phyloP scores from a whole-genome alignment of 2,797 vertebrate genomes.

The Syncerus caffer region DNA sequence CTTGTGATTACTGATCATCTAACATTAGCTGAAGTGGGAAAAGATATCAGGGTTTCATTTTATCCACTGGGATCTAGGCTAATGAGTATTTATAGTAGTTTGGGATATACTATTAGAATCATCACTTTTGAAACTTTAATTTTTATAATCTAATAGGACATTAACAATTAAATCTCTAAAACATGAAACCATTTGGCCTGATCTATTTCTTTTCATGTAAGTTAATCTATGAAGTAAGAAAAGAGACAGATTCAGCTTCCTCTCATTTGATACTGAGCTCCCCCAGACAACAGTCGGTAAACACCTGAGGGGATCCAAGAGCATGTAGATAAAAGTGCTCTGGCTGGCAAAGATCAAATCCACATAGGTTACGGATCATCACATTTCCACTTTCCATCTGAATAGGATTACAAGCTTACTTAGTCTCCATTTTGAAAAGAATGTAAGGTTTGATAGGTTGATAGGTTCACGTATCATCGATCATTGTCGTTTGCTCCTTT shows the following conservation, averaged over 20 bases:
- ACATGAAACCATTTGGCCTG: neutral
- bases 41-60: conserved; percentile 34
- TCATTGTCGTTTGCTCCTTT: neutral
- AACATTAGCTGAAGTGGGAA: conserved; percentile 34
- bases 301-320: neutral
- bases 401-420: neutral
- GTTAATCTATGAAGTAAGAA: neutral
- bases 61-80: neutral
- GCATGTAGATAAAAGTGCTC: neutral
- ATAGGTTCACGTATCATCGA: neutral
- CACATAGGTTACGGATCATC: neutral
- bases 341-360: neutral
- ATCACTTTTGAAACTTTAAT: conserved; percentile 25
- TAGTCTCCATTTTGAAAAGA: neutral
- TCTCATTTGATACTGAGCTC: neutral
- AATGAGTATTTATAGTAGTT: conserved; percentile 5
- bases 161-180: conserved; percentile 31
- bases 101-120: neutral
- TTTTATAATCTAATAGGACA: conserved; percentile 17
- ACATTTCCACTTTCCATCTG: conserved; percentile 2
- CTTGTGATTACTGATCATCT: conserved; percentile 47
- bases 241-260: conserved; percentile 3
- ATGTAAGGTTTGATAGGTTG: neutral
- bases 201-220: neutral
- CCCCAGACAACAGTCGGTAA: neutral